phyloP scores from a whole-genome alignment of 2,888 invertebrate genomes.

The Coenonympha arcania region DNA sequence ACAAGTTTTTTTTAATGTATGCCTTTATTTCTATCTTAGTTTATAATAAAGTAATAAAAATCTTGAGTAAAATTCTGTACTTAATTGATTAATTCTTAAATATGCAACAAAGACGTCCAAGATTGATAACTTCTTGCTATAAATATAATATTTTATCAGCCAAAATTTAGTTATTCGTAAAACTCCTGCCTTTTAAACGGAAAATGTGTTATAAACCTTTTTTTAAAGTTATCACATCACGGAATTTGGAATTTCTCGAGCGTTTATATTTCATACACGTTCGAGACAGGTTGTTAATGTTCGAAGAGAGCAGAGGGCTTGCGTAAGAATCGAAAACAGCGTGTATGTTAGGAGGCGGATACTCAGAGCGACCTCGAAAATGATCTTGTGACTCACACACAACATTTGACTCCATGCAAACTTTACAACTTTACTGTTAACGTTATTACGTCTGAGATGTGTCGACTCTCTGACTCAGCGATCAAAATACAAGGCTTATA shows the following conservation, averaged over 20 bases:
- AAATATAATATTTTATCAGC: too few relatives aligned
- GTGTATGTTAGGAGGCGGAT: constrained; percentile 47
- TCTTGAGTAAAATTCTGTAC: too few relatives aligned
- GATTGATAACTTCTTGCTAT: too few relatives aligned
- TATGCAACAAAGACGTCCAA: too few relatives aligned
- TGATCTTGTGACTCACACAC: constrained; percentile 53
- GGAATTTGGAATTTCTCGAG: constrained; percentile 19
- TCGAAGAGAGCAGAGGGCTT: constrained; percentile 27
- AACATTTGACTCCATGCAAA: constrained; percentile 13
- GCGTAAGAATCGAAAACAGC: constrained; percentile 33
- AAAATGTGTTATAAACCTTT: constrained; percentile 2
- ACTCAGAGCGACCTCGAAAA: constrained; percentile 49
- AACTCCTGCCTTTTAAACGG: neutral
- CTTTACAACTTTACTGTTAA: constrained; percentile 4
- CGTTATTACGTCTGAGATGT: neutral
- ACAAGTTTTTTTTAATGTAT: too few relatives aligned
- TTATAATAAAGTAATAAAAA: too few relatives aligned
- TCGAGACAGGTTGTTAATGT: constrained; percentile 25
- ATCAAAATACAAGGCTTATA: neutral
- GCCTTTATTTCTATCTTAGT: too few relatives aligned
- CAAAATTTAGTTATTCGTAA: too few relatives aligned
- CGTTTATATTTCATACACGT: constrained; percentile 22
- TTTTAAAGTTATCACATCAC: constrained; percentile 5
- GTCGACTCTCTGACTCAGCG: neutral
- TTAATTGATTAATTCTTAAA: too few relatives aligned